Conservation (phyloP, 2,888 invertebrate genomes). For the Oligia fasciuncula region DNA sequence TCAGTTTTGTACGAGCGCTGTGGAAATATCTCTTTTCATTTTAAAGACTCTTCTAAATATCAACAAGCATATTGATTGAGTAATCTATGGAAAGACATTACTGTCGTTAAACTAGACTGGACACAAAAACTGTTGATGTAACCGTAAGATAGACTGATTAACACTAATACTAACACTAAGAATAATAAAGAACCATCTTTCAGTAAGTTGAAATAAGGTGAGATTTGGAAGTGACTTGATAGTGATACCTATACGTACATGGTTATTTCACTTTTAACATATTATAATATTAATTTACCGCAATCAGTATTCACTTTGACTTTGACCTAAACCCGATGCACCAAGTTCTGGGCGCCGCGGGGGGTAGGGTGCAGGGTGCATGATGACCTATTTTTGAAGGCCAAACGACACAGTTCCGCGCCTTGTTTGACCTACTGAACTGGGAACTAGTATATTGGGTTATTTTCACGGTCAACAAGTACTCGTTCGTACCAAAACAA, state of each 20-base stretch:
- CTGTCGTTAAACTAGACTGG: constrained; percentile 21
- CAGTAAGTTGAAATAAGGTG: not conserved
- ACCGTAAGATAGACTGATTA: constrained; percentile 5
- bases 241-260: too few relatives aligned
- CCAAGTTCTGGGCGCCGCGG: not conserved
- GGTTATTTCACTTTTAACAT: not conserved
- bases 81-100: not conserved
- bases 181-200: not conserved
- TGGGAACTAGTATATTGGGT: constrained; percentile 7
- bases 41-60: not conserved
- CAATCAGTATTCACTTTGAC: not conserved
- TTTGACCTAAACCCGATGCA: not conserved
- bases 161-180: too few relatives aligned
- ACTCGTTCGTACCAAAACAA: not conserved
- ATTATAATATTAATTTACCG: too few relatives aligned
- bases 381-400: constrained; percentile 34
- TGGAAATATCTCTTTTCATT: constrained; percentile 23
- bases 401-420: constrained; percentile 15
- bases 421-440: constrained; percentile 41
- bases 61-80: not conserved
- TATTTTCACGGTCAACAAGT: constrained; percentile 24
- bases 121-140: constrained; percentile 18
- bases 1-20: constrained; percentile 11
- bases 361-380: not conserved
- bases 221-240: not conserved